These are phyloP conservation scores for Eupithecia dodoneata DNA, from an alignment of 2,888 invertebrate species.

Conservation along the genomic window DNA sequence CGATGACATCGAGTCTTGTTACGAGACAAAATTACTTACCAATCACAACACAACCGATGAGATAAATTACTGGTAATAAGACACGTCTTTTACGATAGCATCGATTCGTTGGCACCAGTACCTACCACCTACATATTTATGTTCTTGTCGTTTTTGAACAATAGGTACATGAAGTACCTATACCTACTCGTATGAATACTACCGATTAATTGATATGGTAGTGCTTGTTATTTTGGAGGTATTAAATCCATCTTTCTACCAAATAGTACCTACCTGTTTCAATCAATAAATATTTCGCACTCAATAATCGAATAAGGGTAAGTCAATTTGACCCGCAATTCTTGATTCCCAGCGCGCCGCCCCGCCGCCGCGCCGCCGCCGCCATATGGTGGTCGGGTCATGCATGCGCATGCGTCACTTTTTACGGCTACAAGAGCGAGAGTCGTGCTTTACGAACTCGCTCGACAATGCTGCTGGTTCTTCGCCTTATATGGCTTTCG, in stretches of 20 bases:
- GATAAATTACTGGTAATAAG: neutral
- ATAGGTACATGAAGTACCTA: neutral
- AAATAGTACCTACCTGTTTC: slow-evolving; percentile 7
- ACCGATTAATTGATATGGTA: neutral
- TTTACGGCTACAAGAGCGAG: slow-evolving; percentile 58
- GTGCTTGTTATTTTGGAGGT: neutral
- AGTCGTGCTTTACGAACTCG: slow-evolving; percentile 59
- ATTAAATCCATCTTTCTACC: too few relatives aligned
- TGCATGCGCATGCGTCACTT: slow-evolving; percentile 56
- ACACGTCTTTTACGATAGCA: neutral
- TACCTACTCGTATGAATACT: too few relatives aligned
- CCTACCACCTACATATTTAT: neutral
- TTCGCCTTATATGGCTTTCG: slow-evolving; percentile 68
- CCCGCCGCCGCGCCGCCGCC: slow-evolving; percentile 48
- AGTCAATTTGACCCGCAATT: slow-evolving; percentile 48
- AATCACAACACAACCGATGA: neutral
- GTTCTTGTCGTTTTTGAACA: neutral
- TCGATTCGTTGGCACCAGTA: neutral
- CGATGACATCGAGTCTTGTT: slow-evolving; percentile 1
- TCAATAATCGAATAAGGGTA: neutral
- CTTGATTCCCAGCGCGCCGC: slow-evolving; percentile 43
- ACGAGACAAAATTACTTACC: neutral
- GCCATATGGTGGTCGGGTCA: slow-evolving; percentile 65
- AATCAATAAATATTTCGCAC: slow-evolving; percentile 4
- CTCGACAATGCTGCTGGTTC: slow-evolving; percentile 52